Percentiles rank a stretch among this genome's conserved stretches.
phyloP scores from a whole-genome alignment of 2,797 vertebrate species.

The Alectoris magna region DNA sequence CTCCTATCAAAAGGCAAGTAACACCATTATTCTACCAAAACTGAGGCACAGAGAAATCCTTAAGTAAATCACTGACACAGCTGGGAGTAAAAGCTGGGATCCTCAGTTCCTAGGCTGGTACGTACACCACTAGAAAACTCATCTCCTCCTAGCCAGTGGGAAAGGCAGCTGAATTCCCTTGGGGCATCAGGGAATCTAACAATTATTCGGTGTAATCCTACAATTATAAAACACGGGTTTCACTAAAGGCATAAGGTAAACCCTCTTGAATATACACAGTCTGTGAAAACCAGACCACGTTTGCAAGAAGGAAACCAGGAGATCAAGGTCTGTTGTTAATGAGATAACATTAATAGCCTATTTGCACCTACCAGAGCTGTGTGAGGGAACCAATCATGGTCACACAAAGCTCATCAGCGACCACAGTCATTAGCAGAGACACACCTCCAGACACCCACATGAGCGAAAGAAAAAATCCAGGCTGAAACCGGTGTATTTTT shows the following conservation, averaged over 20 bases:
- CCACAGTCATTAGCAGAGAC: neutral
- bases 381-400: neutral
- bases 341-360: neutral
- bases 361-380: neutral
- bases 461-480: neutral
- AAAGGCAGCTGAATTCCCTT: neutral
- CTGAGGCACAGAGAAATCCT: neutral
- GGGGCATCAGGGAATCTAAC: neutral
- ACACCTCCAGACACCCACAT: neutral
- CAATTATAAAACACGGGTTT: neutral
- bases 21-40: neutral
- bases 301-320: neutral
- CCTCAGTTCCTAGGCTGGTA: neutral
- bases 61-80: neutral
- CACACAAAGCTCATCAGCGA: neutral
- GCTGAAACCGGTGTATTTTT: neutral
- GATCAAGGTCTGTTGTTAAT: neutral
- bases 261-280: neutral
- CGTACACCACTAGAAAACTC: neutral
- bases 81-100: slow-evolving; percentile 28
- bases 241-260: neutral
- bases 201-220: neutral
- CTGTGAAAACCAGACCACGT: neutral
- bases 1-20: neutral
- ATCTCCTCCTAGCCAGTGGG: neutral